A percentile compares a stretch with the other conserved stretches of the same genome.
Evolutionary conservation across 23 tunicate species (phyloP).

Genomic region (Aplidium turbinatum): DNA sequence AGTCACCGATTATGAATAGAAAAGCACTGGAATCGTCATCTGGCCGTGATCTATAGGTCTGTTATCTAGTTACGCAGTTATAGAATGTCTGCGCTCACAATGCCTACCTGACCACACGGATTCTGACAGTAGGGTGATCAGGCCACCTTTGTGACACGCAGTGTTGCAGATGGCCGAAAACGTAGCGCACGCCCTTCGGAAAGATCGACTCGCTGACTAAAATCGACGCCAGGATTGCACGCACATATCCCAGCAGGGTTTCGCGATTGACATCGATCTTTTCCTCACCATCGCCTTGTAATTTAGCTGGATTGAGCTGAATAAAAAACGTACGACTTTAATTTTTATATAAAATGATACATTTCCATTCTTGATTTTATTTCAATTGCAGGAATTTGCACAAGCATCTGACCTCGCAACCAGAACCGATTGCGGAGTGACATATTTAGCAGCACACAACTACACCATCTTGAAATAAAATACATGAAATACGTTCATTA

Average conservation of each 20-base stretch:
- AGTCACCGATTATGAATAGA: no score
- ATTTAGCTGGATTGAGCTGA: constrained; percentile 91
- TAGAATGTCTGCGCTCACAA: no score
- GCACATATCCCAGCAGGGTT: constrained; percentile 67
- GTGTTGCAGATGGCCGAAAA: constrained; percentile 83
- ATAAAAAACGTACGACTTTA: constrained; percentile 6
- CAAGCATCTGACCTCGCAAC: neutral
- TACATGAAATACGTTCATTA: no score
- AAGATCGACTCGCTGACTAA: constrained; percentile 65
- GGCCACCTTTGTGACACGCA: constrained; percentile 78
- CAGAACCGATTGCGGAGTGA: no score
- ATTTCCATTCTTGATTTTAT: neutral
- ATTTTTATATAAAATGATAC: neutral
- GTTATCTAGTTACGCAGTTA: no score
- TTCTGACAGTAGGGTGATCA: constrained; percentile 48
- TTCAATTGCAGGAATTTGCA: no score
- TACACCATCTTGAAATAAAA: no score
- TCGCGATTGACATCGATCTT: constrained; percentile 47
- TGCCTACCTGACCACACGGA: constrained; percentile 84
- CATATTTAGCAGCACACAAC: no score
- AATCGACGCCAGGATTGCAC: constrained; percentile 59
- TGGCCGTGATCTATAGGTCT: no score
- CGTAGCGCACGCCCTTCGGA: constrained; percentile 76
- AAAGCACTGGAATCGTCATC: no score
- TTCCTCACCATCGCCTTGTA: constrained; percentile 42